Base-by-base conservation (phyloP, 2,888 invertebrate genomes). In the Loripinus fragilis region DNA sequence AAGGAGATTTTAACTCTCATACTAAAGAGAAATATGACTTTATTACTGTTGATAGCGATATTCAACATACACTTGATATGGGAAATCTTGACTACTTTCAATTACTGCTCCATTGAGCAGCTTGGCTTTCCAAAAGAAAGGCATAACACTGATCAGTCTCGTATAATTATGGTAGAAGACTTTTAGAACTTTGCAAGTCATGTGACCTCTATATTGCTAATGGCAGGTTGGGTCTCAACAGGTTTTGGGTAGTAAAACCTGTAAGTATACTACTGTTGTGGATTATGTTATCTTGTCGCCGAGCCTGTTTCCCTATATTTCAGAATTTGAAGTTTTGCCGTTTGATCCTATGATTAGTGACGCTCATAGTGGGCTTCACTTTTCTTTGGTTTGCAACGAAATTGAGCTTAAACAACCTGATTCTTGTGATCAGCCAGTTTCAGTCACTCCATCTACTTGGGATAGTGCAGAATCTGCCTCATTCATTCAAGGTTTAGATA, bases 111-210 rank as follows among this genome's bases (percentile, higher is more conserved):
- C 7, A 60, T 60, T 33, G 60, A 33, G 1, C 33, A 60, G 30
- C 60, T 60, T 30, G 60, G 60, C 33, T 60, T 60, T 60, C 60
- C 60, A 33, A 60, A 30, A 20, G 33, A 33, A 60, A 60, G 60
- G 17, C 33, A 60, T 20, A 60, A 60, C 33, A 33, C 33, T 12
- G 60, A 60, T 33, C 7, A 3, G 7, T 15, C 10, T 33, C 20
- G 33, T 33, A 60, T 20, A 60, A 60, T 20, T 60, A 33, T 33
- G 60, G 60, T 5, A 60, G 33, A 33, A 30, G 60, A 7, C 33
- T 60, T 33, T 5, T 33, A 10, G 60, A 60, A 17, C 33, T 60
- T 2, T 60, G 60, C 33, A 60, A 60, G 33, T 60, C 60, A 17
- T 60, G 30, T 28, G 33, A 60, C 17, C 17, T 60, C 17, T 60